A percentile compares a stretch with the other conserved stretches of the same genome.
Evolutionary conservation across 1,140 invertebrate genomes (phyloP).

Genomic region (Zaprionus ornatus): DNA sequence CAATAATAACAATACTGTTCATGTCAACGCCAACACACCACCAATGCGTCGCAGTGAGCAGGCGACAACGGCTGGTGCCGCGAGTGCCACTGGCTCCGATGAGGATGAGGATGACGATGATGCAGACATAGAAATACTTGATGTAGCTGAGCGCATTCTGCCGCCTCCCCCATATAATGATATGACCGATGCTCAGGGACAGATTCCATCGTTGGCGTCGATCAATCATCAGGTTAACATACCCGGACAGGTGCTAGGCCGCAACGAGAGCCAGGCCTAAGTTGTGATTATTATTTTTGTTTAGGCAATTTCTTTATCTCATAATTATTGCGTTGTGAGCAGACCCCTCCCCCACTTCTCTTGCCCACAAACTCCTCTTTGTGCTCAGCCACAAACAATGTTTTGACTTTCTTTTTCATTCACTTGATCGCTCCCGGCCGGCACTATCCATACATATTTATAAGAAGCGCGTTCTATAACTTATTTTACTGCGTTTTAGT

Average conservation of each 20-base stretch:
- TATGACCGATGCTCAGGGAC: conserved; percentile 49
- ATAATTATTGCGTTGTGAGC: conserved; percentile 58
- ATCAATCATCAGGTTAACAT: conserved; percentile 53
- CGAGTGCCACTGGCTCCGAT: conserved; percentile 28
- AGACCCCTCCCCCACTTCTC: conserved; percentile 1
- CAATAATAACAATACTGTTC: conserved; percentile 81
- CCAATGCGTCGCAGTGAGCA: conserved; percentile 76
- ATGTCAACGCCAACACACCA: conserved; percentile 79
- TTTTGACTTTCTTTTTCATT: conserved; percentile 7
- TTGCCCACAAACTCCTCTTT: not conserved
- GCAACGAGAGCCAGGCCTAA: conserved; percentile 79
- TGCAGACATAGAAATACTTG: conserved; percentile 67
- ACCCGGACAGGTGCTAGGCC: conserved; percentile 64
- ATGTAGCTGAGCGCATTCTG: conserved; percentile 49
- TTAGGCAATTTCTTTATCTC: conserved; percentile 43
- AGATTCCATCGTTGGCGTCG: conserved; percentile 53
- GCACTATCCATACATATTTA: not conserved
- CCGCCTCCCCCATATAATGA: conserved; percentile 75
- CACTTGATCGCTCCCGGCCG: not conserved
- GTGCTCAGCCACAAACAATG: conserved; percentile 24
- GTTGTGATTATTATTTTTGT: conserved; percentile 51
- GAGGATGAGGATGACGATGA: conserved; percentile 42
- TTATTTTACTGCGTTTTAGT: not conserved
- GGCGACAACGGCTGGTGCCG: conserved; percentile 7
- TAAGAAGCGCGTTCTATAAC: not conserved